A percentile compares a stretch with the other conserved stretches of the same genome.
Conservation (phyloP, 2,113 vertebrate species). For the Oryzias javanicus region DNA sequence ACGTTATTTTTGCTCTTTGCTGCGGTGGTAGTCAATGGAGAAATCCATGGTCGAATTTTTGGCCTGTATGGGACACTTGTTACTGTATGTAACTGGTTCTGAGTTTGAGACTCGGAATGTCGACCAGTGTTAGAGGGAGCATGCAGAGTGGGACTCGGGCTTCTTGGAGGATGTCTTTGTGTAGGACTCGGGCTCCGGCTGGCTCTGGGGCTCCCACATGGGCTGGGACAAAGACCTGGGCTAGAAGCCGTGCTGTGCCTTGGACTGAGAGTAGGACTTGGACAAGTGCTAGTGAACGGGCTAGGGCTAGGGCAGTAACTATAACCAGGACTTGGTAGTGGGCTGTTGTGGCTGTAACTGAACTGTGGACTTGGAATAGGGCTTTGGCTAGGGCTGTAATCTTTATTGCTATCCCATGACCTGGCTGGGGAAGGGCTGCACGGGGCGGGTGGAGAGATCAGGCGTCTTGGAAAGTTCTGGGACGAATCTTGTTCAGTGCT, state of each 20-base stretch:
- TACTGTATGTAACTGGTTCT: conserved; percentile 34
- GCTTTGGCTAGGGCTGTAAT: conserved; percentile 70
- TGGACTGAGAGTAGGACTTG: conserved; percentile 55
- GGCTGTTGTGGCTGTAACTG: conserved; percentile 77
- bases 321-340: conserved; percentile 74
- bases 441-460: conserved; percentile 54
- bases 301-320: conserved; percentile 77
- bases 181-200: conserved; percentile 65
- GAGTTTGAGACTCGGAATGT: conserved; percentile 45
- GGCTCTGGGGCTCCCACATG: conserved; percentile 50
- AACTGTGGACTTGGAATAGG: conserved; percentile 74
- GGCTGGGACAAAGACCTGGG: conserved; percentile 72
- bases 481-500: conserved; percentile 75
- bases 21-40: conserved; percentile 28
- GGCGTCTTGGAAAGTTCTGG: conserved; percentile 34
- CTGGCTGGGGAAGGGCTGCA: conserved; percentile 71
- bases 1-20: conserved; percentile 45
- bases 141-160: conserved; percentile 63
- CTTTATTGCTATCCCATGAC: conserved; percentile 70
- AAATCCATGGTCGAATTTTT: conserved; percentile 57
- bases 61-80: conserved; percentile 47
- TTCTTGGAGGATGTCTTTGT: conserved; percentile 55
- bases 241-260: conserved; percentile 49
- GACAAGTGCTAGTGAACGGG: conserved; percentile 58
- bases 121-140: conserved; percentile 28